Evolutionary conservation across 2,113 vertebrate genomes (phyloP).

Genomic region (Microtus oregoni): DNA sequence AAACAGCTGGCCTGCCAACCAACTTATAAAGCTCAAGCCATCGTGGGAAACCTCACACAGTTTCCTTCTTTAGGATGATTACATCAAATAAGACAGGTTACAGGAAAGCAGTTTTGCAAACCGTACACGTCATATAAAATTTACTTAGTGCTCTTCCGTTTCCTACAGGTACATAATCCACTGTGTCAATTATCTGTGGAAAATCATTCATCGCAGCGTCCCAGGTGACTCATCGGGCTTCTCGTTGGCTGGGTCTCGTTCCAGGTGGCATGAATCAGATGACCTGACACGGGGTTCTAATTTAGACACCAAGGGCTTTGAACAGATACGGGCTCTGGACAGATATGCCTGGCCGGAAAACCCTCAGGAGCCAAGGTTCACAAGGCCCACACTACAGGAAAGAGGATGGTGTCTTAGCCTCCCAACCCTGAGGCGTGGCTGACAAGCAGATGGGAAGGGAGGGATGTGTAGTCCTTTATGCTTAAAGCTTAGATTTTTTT

Average conservation of each 20-base stretch:
- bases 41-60: neutral
- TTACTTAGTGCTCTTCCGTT: neutral
- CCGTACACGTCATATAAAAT: conserved; percentile 15
- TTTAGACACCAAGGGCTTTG: neutral
- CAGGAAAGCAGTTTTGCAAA: conserved; percentile 54
- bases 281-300: neutral
- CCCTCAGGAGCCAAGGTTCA: neutral
- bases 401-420: neutral
- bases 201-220: neutral
- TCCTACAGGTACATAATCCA: neutral
- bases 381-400: neutral
- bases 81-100: conserved; percentile 13
- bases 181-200: conserved; percentile 11
- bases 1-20: conserved; percentile 12
- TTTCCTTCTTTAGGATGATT: neutral
- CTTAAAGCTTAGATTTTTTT: neutral
- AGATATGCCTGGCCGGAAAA: neutral
- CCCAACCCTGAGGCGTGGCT: neutral
- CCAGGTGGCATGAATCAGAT: conserved; percentile 6
- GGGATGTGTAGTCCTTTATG: neutral
- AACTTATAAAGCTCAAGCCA: neutral
- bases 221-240: neutral
- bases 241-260: neutral
- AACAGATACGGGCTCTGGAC: neutral
- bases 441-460: neutral